Base-by-base conservation (phyloP, 2,797 vertebrate species). In the Pitangus sulphuratus region DNA sequence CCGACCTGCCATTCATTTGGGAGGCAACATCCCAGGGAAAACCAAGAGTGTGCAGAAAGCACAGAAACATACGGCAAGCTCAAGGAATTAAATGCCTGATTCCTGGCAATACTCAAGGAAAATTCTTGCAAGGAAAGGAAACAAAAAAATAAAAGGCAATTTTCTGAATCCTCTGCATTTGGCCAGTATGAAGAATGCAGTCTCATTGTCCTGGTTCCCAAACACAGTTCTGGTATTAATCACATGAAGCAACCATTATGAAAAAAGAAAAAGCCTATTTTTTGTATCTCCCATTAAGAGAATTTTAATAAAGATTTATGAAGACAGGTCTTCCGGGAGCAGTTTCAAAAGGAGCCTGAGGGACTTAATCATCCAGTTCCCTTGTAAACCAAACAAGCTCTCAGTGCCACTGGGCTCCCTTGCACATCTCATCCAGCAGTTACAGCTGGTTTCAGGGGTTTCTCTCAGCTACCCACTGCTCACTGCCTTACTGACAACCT, bases 401-500 rank as follows among this genome's bases (percentile, higher is more conserved):
- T 40, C 6, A 42, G 42, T 1, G 2, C 15, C 65, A 37, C 84
- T 6, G 7, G 60, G 60, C 31, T 69, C 58, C 76, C 58, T 6
- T 18, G 35, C 57, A 78, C 15, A 8, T 19, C 47, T 9, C 42
- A 42, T 1, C 1, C 1, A 42, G 57, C 33, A 44, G 70, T 35
- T 1, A 21, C 5, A 48, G 35, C 1, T 4, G 71, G 28, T 48
- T 62, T 33, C 57, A 37, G 53, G 57, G 45, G 10, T 53, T 30
- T 4, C 47, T 47, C 33, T 8, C 44, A 80, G 54, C 12, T n/a
- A 15, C 25, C 5, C 40, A 8, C 2, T 8, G 26, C 31, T 44
- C 19, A 2, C 0, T 21, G 69, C 45, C 64, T 16, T 54, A 5
- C 9, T 15, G 24, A 13, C 20, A 42, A 5, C 16, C n/a, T 7